Evolutionary conservation across 2,113 vertebrate genomes (phyloP).

Genomic region (Xyliphius kryptos): DNA sequence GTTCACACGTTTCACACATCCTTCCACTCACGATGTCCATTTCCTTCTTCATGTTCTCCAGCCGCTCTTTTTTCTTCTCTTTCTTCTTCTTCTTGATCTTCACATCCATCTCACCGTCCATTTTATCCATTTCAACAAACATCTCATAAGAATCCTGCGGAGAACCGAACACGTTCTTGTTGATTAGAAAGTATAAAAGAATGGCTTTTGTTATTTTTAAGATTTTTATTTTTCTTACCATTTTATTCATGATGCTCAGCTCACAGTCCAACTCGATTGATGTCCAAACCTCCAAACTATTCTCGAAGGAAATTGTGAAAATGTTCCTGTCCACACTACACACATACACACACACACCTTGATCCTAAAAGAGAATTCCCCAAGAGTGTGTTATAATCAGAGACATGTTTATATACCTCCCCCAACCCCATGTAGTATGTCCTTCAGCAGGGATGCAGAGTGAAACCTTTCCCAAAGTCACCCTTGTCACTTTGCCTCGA

Average conservation of each 20-base stretch:
- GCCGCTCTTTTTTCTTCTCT: slow-evolving; percentile 67
- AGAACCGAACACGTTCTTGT: too few species aligned
- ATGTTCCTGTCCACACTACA: slow-evolving; percentile 14
- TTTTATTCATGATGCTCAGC: slow-evolving; percentile 51
- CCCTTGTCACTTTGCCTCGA: slow-evolving; percentile 1
- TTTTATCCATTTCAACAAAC: slow-evolving; percentile 68
- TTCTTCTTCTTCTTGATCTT: slow-evolving; percentile 66
- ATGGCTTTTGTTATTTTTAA: too few species aligned
- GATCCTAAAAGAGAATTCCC: not conserved
- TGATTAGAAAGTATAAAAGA: too few species aligned
- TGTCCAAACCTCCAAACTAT: slow-evolving; percentile 53
- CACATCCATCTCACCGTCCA: slow-evolving; percentile 58
- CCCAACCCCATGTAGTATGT: too few species aligned
- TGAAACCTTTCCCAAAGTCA: slow-evolving; percentile 35
- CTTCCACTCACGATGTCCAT: slow-evolving; percentile 83
- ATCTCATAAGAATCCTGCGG: slow-evolving; percentile 77
- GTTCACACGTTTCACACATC: too few species aligned
- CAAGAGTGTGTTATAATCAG: slow-evolving; percentile 13
- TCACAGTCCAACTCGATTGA: slow-evolving; percentile 54
- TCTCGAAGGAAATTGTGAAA: slow-evolving; percentile 52
- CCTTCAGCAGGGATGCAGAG: not conserved
- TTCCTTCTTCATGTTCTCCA: slow-evolving; percentile 81
- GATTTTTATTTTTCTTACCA: too few species aligned
- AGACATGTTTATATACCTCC: slow-evolving; percentile 32
- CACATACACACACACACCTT: too few species aligned